Evolutionary conservation across 1,140 invertebrate species (phyloP).

Genomic region (Portunus trituberculatus): DNA sequence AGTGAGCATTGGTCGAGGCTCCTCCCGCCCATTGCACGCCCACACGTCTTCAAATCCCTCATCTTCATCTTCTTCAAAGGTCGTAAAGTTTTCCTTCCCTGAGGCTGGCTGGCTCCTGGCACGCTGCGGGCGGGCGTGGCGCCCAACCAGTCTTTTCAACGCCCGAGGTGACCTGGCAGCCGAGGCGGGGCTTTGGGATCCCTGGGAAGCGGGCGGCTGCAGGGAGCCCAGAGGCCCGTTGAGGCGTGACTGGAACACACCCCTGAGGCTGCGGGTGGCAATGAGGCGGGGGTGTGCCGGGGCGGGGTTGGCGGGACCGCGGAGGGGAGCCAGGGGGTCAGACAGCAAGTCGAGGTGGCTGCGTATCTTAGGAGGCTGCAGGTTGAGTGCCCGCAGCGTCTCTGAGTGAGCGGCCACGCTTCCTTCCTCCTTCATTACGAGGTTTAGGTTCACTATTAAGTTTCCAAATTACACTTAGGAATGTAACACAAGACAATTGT

Average conservation of each 20-base stretch:
- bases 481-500: conserved; percentile 30
- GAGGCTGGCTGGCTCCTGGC: conserved; percentile 66
- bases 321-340: conserved; percentile 62
- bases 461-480: neutral
- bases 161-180: conserved; percentile 55
- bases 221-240: conserved; percentile 64
- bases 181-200: conserved; percentile 1
- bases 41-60: conserved; percentile 71
- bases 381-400: conserved; percentile 61
- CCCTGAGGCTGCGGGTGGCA: conserved; percentile 62
- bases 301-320: conserved; percentile 45
- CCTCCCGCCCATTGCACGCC: conserved; percentile 60
- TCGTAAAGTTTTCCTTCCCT: conserved; percentile 59
- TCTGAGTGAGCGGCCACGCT: conserved; percentile 45
- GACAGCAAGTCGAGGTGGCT: conserved; percentile 67
- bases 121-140: conserved; percentile 46
- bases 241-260: conserved; percentile 60
- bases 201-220: conserved; percentile 45
- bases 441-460: neutral
- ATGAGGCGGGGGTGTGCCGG: conserved; percentile 56
- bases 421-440: conserved; percentile 50
- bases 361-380: conserved; percentile 70
- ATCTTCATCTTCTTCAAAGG: conserved; percentile 65
- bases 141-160: conserved; percentile 47
- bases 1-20: conserved; percentile 32